Conservation (phyloP, 2,113 vertebrate genomes). For the Macrotis lagotis region DNA sequence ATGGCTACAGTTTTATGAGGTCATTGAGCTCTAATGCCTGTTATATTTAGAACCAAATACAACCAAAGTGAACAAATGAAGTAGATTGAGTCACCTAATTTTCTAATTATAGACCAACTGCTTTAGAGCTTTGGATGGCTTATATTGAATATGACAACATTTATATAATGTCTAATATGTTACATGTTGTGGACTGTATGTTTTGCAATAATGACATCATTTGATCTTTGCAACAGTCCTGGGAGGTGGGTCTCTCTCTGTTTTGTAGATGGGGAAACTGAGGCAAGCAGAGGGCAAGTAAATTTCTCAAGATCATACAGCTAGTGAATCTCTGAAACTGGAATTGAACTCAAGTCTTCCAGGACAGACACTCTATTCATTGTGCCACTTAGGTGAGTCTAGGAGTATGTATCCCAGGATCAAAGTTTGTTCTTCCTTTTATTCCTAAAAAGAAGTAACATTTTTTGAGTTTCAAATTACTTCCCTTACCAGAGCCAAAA, state of each 20-base stretch:
- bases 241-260: neutral
- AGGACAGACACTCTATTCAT: neutral
- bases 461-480: neutral
- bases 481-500: neutral
- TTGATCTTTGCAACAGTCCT: neutral
- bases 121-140: neutral
- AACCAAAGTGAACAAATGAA: neutral
- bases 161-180: neutral
- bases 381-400: neutral
- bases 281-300: neutral
- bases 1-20: neutral
- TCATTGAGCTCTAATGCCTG: neutral
- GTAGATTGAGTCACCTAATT: neutral
- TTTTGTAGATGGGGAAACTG: neutral
- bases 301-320: neutral
- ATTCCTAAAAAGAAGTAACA: neutral
- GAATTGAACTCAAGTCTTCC: neutral
- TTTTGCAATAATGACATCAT: neutral
- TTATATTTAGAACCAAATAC: neutral
- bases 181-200: neutral
- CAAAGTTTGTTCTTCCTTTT: neutral
- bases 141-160: neutral
- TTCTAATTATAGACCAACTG: neutral
- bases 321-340: neutral
- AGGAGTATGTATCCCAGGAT: neutral